Base-by-base conservation (phyloP, 2,888 invertebrate species). In the Latrodectus elegans region DNA sequence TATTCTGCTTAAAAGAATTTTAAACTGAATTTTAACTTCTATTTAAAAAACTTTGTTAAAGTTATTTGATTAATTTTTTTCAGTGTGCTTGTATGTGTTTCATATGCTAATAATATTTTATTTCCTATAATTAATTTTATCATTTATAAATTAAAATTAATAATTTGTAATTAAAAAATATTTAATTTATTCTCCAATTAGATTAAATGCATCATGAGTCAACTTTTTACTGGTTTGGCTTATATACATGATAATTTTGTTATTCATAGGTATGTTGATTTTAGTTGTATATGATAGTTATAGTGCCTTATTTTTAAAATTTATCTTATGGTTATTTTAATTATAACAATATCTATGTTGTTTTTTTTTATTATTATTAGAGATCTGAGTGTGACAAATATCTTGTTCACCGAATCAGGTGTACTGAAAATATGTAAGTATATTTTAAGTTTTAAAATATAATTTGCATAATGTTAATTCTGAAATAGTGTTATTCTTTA, bases 341-440 rank as follows among this genome's bases (percentile, higher is more conserved):
- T 12, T 55, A 55, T 15, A 14, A 55, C 12, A 55, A 15, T 55
- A 17, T 4, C 67, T 77, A 22, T 64, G n/a, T 52, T n/a, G 10
- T 64, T 55, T 17, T 60, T 22, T 8, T 72, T 55, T 17, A 26
- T 64, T 65, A 15, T 76, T 10, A 73, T 51, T 22, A 84, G 84
- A 26, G 79, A 85, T 26, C 17, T 85, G 12, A 68, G 74, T 14
- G 38, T 67, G 6, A 22, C 70, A 8, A 79, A 74, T 55, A 74
- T 85, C 12, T 65, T 85, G n/a, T 85, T 85, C n/a, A 60, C 22
- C 11, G 12, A 52, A 17, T 12, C 15, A 49, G 84, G 79, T n/a
- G 51, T 79, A 38, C n/a, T 85, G 15, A 85, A 85, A 49, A 79
- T 85, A 26, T 22, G 84, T 85, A 74, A 85, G 79, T 52, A 74